Base-by-base conservation (phyloP, 1,140 invertebrate genomes). In the Lepidostoma basale region DNA sequence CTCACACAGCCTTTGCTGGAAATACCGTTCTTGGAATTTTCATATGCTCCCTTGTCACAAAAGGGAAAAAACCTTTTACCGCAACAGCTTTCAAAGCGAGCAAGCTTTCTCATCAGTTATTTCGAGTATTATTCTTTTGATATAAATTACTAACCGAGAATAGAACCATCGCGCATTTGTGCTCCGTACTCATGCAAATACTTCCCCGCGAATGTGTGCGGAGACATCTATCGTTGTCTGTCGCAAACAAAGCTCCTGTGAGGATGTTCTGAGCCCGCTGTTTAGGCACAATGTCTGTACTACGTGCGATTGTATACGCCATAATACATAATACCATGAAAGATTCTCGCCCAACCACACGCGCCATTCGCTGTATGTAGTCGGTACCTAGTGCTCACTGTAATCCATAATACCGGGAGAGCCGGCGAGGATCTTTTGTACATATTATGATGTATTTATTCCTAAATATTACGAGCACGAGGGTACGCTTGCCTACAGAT, bases 111-210 rank as follows among this genome's bases (percentile, higher is more conserved):
- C 67, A 49, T 72, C 70, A 72, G 62, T 72, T 68, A 69, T 72
- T 68, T 69, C 67, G 62, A 45, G 62, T 47, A 68, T 72, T 72
- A 68, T 72, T 72, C 70, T 72, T 72, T 72, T 72, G 67, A 72
- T 68, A 62, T 69, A 72, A 72, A 72, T 72, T 72, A 72, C 70
- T 72, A 72, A 68, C 56, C 49, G 44, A 68, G 67, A 68, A 69
- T 28, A 47, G 62, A 60, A 52, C 49, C 66, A 72, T 65, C 59
- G 28, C 59, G 49, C 47, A 45, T 67, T 71, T 68, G 70, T 47
- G 62, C 59, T 45, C 45, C 47, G 45, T 42, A 65, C 23, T 67
- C 56, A 67, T 45, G 64, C 64, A 67, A 67, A 67, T 49, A 49
- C 25, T 23, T 60, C 20, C 39, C 56, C 26, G 52, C 36, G 28